Evolutionary conservation across 1,140 invertebrate genomes (phyloP).

Genomic region (Onthophagus taurus): DNA sequence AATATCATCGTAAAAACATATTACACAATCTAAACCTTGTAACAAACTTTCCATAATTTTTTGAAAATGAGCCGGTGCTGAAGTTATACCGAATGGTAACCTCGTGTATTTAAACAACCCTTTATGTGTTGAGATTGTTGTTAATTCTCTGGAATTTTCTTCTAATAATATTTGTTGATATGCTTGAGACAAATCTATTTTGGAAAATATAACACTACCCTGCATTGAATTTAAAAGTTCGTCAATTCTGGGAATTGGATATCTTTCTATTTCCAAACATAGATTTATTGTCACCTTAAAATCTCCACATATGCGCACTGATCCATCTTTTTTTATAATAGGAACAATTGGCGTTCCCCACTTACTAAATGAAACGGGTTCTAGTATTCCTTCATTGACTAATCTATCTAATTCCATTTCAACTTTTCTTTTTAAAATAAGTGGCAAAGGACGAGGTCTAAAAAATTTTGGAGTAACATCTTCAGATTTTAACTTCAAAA

Average conservation of each 20-base stretch:
- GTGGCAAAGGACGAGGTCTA: neutral
- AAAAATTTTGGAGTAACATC: neutral
- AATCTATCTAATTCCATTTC: neutral
- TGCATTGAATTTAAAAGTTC: constrained; percentile 21
- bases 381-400: neutral
- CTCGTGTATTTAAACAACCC: constrained; percentile 31
- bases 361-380: neutral
- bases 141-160: constrained; percentile 24
- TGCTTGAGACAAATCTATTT: constrained; percentile 31
- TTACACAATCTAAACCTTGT: constrained; percentile 13
- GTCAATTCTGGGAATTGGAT: constrained; percentile 20
- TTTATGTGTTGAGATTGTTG: constrained; percentile 30
- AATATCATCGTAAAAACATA: constrained; percentile 22
- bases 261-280: constrained; percentile 17
- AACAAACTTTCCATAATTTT: constrained; percentile 22
- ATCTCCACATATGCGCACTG: neutral
- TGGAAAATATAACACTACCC: constrained; percentile 22
- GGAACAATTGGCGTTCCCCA: constrained; percentile 1
- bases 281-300: constrained; percentile 13
- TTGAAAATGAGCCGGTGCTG: constrained; percentile 31
- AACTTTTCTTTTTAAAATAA: neutral
- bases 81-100: constrained; percentile 31
- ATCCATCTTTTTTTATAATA: neutral
- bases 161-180: constrained; percentile 30
- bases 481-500: neutral